phyloP scores from a whole-genome alignment of 92 coral and sea anemone genomes.

The Ricordea florida region DNA sequence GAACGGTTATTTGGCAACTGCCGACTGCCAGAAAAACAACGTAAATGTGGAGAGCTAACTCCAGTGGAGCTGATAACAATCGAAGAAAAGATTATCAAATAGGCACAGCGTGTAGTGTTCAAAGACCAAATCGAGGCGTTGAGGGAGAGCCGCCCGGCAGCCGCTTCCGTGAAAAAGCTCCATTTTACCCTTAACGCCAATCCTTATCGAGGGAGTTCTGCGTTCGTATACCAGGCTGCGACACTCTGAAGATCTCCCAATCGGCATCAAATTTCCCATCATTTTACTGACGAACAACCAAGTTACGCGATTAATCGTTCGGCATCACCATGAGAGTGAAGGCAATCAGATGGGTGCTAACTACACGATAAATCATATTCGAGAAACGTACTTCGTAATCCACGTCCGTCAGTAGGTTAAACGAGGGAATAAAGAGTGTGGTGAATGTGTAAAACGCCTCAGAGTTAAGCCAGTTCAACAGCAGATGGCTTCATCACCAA shows the following conservation, averaged over 20 bases:
- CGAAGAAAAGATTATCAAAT: too few species aligned
- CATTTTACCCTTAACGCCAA: constrained; percentile 23
- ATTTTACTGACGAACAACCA: constrained; percentile 12
- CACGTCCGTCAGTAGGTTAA: constrained; percentile 38
- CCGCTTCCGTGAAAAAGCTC: constrained; percentile 38
- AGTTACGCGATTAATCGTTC: constrained; percentile 19
- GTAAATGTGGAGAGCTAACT: too few species aligned
- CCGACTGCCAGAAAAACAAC: too few species aligned
- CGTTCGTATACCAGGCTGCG: constrained; percentile 38
- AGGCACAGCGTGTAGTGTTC: too few species aligned
- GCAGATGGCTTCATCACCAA: constrained; percentile 60
- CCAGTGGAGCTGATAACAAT: too few species aligned
- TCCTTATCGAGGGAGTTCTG: constrained; percentile 29
- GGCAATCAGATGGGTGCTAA: constrained; percentile 64
- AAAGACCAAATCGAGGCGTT: too few species aligned
- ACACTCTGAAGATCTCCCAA: constrained; percentile 1
- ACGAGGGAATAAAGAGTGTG: neutral
- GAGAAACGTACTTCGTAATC: constrained; percentile 44
- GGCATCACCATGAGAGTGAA: constrained; percentile 47
- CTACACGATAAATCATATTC: constrained; percentile 44
- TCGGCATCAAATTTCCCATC: constrained; percentile 21
- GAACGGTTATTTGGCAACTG: too few species aligned
- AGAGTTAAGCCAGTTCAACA: constrained; percentile 21
- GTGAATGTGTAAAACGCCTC: constrained; percentile 18
- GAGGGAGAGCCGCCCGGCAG: too few species aligned